Conservation (phyloP, 2,797 vertebrate genomes). For the Babyrousa celebensis region DNA sequence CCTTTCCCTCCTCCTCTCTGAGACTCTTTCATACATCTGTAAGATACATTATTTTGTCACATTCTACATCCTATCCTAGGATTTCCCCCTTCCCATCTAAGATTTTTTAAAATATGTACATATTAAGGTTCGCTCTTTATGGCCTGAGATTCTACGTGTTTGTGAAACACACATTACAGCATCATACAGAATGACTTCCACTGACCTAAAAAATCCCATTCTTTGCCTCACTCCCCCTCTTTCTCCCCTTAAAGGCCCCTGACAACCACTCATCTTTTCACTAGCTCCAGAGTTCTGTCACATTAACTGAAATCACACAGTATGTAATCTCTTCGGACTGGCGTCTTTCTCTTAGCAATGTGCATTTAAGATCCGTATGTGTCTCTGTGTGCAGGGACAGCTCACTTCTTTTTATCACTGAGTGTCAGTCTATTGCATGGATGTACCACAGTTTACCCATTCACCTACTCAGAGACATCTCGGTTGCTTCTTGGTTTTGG, state of each 20-base stretch:
- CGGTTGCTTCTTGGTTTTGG: neutral
- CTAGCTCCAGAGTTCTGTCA: neutral
- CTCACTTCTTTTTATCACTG: constrained; percentile 18
- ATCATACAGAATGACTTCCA: neutral
- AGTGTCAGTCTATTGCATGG: neutral
- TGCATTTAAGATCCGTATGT: neutral
- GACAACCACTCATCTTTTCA: neutral
- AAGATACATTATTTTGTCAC: constrained; percentile 30
- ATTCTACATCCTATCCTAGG: constrained; percentile 48
- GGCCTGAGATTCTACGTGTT: neutral
- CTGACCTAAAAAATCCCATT: neutral
- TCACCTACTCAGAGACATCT: neutral
- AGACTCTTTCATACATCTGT: neutral
- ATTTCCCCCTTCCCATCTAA: neutral
- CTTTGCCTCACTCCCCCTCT: neutral
- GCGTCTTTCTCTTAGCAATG: constrained; percentile 34
- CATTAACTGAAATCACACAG: neutral
- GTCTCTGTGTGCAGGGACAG: neutral
- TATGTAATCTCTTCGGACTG: neutral
- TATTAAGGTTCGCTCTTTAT: neutral
- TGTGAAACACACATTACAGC: neutral
- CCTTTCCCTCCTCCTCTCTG: neutral
- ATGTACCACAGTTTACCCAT: neutral
- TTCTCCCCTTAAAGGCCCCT: neutral
- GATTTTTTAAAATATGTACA: neutral